These are phyloP conservation scores for Trachurus trachurus DNA, from an alignment of 2,797 vertebrate species.

Conservation along the genomic window DNA sequence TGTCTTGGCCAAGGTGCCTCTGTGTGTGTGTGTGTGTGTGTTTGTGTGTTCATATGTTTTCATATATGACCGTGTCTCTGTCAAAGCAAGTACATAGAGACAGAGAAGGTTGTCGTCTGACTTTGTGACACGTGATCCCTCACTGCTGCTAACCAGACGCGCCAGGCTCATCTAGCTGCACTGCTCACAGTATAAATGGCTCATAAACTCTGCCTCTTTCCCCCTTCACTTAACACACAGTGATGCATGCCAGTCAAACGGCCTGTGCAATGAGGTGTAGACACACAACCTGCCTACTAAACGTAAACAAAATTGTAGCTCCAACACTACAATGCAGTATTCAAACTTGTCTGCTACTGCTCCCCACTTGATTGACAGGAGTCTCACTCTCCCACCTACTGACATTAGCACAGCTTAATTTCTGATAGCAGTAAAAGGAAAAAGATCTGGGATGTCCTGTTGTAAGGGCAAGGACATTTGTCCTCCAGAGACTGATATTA, in stretches of 20 bases:
- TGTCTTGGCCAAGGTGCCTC: slow-evolving; percentile 37
- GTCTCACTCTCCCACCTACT: not conserved
- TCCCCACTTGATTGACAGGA: slow-evolving; percentile 14
- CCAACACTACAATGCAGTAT: not conserved
- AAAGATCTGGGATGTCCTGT: slow-evolving; percentile 6
- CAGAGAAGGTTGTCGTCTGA: slow-evolving; percentile 44
- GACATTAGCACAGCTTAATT: slow-evolving; percentile 8
- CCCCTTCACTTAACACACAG: slow-evolving; percentile 65
- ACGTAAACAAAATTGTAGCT: slow-evolving; percentile 52
- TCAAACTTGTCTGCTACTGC: not conserved
- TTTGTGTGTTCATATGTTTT: slow-evolving; percentile 7
- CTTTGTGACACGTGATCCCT: slow-evolving; percentile 60
- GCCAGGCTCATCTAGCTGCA: slow-evolving; percentile 48
- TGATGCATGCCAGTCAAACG: slow-evolving; percentile 63
- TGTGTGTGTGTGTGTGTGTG: not conserved
- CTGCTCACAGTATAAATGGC: slow-evolving; percentile 50
- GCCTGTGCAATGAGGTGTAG: slow-evolving; percentile 53
- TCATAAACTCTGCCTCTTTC: slow-evolving; percentile 64
- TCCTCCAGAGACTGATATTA: slow-evolving; percentile 45
- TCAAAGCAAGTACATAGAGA: slow-evolving; percentile 37
- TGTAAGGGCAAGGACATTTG: slow-evolving; percentile 15
- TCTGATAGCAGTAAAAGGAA: not conserved
- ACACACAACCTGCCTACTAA: slow-evolving; percentile 48
- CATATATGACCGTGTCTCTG: slow-evolving; percentile 30
- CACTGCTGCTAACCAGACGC: slow-evolving; percentile 63